These are phyloP conservation scores for Mantis religiosa DNA, from an alignment of 2,888 invertebrate species.

Conservation along the genomic window DNA sequence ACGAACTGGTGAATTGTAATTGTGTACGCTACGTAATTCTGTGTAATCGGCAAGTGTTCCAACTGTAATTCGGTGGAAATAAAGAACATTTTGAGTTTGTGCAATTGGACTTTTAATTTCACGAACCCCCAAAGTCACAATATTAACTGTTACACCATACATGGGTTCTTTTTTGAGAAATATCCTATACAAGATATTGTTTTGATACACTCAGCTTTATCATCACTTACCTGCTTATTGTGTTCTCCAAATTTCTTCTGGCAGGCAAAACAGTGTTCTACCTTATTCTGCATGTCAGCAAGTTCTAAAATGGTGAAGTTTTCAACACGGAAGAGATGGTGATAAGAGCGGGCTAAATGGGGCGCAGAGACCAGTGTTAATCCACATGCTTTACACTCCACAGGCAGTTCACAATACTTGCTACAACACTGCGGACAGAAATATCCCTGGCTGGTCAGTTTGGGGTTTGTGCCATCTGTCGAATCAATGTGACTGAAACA, in stretches of 20 bases:
- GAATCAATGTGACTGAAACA: constrained; percentile 70
- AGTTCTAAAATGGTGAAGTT: constrained; percentile 67
- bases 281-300: constrained; percentile 44
- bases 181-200: too few relatives aligned
- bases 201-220: too few relatives aligned
- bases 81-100: too few relatives aligned
- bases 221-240: constrained; percentile 68
- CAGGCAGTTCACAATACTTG: constrained; percentile 96
- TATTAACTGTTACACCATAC: too few relatives aligned
- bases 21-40: too few relatives aligned
- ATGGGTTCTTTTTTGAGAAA: too few relatives aligned
- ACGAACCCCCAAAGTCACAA: too few relatives aligned
- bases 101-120: too few relatives aligned
- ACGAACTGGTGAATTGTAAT: too few relatives aligned
- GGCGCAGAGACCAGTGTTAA: constrained; percentile 96
- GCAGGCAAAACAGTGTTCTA: constrained; percentile 68
- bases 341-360: constrained; percentile 94
- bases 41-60: too few relatives aligned
- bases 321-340: constrained; percentile 92
- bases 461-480: constrained; percentile 56
- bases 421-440: constrained; percentile 94
- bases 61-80: too few relatives aligned
- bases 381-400: constrained; percentile 93
- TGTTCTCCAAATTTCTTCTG: constrained; percentile 60
- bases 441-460: constrained; percentile 72